Evolutionary conservation across 2,113 vertebrate genomes (phyloP).

Genomic region (Gracilinanus agilis): DNA sequence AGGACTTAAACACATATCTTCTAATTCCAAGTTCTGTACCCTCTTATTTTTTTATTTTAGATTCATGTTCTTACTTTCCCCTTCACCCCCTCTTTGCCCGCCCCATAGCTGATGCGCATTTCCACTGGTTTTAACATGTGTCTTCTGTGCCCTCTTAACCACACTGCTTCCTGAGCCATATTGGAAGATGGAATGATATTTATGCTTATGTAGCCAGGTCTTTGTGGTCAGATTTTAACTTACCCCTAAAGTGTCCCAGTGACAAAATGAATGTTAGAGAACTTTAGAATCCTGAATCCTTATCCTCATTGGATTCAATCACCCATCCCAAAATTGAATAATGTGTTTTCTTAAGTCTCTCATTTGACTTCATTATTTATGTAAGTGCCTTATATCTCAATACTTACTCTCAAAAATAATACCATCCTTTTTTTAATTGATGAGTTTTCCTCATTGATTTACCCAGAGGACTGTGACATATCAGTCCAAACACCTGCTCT

Average conservation of each 20-base stretch:
- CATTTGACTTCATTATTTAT: conserved; percentile 11
- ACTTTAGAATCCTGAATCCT: neutral
- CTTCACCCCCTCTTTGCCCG: no score
- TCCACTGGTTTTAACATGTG: no score
- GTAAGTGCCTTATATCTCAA: neutral
- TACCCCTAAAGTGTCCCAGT: neutral
- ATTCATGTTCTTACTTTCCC: no score
- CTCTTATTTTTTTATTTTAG: no score
- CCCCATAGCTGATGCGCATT: no score
- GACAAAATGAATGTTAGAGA: neutral
- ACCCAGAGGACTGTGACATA: conserved; percentile 25
- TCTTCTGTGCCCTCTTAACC: neutral
- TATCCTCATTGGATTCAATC: neutral
- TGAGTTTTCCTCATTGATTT: no score
- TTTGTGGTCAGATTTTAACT: neutral
- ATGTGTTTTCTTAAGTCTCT: neutral
- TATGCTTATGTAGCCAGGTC: neutral
- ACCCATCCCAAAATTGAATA: neutral
- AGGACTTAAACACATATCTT: no score
- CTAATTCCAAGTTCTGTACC: neutral
- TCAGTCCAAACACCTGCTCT: neutral
- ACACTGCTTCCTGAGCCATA: neutral
- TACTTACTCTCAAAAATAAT: neutral
- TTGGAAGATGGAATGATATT: neutral
- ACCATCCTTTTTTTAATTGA: conserved; percentile 6